Conservation (phyloP, 2,888 invertebrate genomes). For the Metacarcinus magister region DNA sequence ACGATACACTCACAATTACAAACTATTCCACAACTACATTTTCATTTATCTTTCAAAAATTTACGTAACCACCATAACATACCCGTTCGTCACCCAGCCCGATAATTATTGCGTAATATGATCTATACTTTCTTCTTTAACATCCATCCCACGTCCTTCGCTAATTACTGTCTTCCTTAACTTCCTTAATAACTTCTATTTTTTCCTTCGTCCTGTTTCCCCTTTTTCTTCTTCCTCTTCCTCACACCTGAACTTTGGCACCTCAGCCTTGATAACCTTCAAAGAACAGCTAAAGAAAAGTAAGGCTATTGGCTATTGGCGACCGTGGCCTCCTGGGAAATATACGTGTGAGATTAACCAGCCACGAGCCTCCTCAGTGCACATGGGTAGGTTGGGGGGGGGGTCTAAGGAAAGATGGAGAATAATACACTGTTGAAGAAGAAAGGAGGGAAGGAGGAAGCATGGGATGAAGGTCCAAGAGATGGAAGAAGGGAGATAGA, state of each 20-base stretch:
- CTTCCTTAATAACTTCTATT: background rate
- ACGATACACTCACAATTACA: no score
- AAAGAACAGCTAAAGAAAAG: background rate
- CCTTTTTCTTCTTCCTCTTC: background rate
- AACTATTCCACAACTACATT: no score
- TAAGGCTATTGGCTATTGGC: background rate
- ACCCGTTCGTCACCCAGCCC: no score
- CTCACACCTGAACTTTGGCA: background rate
- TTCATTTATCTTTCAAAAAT: no score
- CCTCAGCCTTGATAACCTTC: background rate
- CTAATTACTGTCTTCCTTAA: no score
- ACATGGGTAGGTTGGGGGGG: background rate
- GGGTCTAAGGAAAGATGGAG: background rate
- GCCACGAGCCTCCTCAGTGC: background rate
- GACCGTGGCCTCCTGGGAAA: background rate
- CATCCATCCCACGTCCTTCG: no score
- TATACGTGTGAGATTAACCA: background rate
- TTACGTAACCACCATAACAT: no score
- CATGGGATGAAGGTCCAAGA: background rate
- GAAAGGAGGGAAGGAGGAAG: background rate
- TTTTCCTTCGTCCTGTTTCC: background rate
- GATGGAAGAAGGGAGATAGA: background rate
- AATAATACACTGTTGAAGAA: background rate
- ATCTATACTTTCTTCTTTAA: no score
- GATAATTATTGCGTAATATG: no score